Evolutionary conservation across 2,888 invertebrate genomes (phyloP), one percentile per base, ranked within the genome.

Genomic region (Criorhina ranunculi): DNA sequence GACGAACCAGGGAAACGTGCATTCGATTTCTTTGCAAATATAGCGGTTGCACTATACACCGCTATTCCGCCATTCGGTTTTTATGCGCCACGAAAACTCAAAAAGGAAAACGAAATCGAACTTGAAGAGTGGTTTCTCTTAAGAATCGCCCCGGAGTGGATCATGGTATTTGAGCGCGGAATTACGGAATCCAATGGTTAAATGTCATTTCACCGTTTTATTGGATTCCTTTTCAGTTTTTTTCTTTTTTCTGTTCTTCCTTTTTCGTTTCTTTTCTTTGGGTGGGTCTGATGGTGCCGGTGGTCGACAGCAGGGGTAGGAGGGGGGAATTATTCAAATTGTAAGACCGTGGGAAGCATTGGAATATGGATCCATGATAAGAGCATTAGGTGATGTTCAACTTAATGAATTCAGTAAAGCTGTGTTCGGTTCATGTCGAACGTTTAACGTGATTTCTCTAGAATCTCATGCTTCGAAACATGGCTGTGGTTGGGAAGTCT

Each of bases 1-100:
- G 60, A n/a, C n/a, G n/a, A n/a, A n/a, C n/a, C n/a, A 69, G 53
- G 69, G 69, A 69, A 77, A 77, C 77, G 77, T 77, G 77, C 69
- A 77, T 44, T 69, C 53, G 77, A 69, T 77, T 53, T 51, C 60
- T 42, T 60, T 77, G 53, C 75, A 57, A 46, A 35, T 2, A 66
- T 2, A 66, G 12, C 44, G 19, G 35, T 44, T 55, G 69, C 69
- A 57, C 42, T 17, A 15, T 15, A 9, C 44, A n/a, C n/a, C n/a
- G n/a, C n/a, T n/a, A n/a, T n/a, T n/a, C n/a, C n/a, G n/a, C n/a
- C n/a, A n/a, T n/a, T n/a, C 9, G 42, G 31, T 57, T 51, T 51
- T 64, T 53, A 11, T 64, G 44, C 17, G 59, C 49, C 24, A 24
- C 24, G 24, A 72, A 60, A 51, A 72, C 40, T 60, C 37, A n/a